Evolutionary conservation across 2,113 vertebrate genomes (phyloP).

Genomic region (Rostratula benghalensis): DNA sequence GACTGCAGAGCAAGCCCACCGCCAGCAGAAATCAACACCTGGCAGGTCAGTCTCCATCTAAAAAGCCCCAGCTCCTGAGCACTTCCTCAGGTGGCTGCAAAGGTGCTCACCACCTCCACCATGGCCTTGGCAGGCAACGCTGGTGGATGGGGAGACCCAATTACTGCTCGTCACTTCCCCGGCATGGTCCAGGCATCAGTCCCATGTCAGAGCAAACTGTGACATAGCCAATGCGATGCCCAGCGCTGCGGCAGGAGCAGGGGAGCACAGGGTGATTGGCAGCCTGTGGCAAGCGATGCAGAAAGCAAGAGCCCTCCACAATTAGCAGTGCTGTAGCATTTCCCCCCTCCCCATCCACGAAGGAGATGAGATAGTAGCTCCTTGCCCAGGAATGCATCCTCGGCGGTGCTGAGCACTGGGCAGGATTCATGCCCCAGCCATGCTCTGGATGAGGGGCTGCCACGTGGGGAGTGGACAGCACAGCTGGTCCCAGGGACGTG

Average conservation of each 20-base stretch:
- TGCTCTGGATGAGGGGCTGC: neutral
- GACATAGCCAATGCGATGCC: neutral
- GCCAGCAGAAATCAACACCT: neutral
- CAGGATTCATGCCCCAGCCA: neutral
- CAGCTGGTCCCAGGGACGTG: neutral
- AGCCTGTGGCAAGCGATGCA: neutral
- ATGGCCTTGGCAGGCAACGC: neutral
- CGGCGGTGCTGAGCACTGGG: neutral
- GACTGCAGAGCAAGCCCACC: neutral
- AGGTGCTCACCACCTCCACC: neutral
- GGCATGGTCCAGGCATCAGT: neutral
- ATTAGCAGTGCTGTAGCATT: neutral
- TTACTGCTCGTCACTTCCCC: neutral
- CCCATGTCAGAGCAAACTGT: neutral
- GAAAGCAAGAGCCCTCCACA: neutral
- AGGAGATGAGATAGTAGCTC: neutral
- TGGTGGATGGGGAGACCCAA: neutral
- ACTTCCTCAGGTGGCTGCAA: neutral
- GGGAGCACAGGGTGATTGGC: neutral
- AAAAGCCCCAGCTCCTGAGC: neutral
- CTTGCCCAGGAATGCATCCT: neutral
- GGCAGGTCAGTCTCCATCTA: fast-evolving
- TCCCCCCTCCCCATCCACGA: fast-evolving
- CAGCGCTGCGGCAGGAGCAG: neutral
- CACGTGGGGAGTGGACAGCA: neutral